phyloP scores from a whole-genome alignment of 2,797 vertebrate species.

The Semaprochilodus insignis region DNA sequence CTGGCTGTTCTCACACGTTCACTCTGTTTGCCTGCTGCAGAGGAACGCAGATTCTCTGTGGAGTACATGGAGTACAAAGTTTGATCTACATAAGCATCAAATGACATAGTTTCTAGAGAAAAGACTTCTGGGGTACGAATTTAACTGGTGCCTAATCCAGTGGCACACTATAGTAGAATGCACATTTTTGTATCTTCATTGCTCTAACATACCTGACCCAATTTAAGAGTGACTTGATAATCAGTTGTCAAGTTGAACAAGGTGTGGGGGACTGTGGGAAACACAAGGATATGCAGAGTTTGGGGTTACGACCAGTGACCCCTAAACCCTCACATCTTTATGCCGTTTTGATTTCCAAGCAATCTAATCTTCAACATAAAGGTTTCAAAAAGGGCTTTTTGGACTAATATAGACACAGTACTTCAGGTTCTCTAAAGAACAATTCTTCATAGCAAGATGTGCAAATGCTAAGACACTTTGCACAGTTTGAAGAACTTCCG shows the following conservation, averaged over 20 bases:
- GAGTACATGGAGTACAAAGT: background rate
- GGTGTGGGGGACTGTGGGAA: background rate
- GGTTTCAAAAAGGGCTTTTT: no score
- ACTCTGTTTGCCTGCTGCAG: conserved; percentile 26
- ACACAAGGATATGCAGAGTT: background rate
- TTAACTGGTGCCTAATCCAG: background rate
- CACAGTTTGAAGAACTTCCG: no score
- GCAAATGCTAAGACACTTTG: no score
- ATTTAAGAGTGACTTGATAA: background rate
- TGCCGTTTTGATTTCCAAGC: no score
- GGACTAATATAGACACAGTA: no score
- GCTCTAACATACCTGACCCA: background rate
- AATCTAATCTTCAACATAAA: no score
- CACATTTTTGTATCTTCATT: background rate
- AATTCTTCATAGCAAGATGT: no score
- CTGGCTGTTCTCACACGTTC: conserved; percentile 42
- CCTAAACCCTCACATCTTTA: no score
- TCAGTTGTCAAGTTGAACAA: background rate
- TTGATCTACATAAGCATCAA: background rate
- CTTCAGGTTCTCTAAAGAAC: no score
- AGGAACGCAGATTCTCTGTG: background rate
- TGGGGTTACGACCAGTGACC: no score
- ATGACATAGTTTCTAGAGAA: background rate
- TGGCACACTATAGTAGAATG: background rate
- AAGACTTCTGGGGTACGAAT: background rate